Percentiles rank a stretch among this genome's conserved stretches.
Conservation (phyloP, 2,113 vertebrate genomes). For the Bolborhynchus lineola region DNA sequence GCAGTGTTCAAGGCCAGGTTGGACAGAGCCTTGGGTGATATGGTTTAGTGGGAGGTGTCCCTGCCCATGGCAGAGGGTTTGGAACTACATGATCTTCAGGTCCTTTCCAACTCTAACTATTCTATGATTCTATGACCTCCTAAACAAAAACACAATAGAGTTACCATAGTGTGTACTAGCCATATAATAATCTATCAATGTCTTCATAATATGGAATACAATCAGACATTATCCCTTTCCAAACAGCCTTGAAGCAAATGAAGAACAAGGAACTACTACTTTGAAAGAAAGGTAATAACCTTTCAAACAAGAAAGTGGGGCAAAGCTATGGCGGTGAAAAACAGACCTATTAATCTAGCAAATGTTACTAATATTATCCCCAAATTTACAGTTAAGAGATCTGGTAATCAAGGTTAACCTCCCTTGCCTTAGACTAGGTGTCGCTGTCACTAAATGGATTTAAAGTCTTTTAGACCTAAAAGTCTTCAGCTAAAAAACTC, state of each 20-base stretch:
- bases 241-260: background rate
- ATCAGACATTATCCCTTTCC: background rate
- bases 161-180: background rate
- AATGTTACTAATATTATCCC: background rate
- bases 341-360: background rate
- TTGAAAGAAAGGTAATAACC: background rate
- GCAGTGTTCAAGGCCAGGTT: too few relatives aligned
- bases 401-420: background rate
- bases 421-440: background rate
- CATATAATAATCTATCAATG: background rate
- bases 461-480: background rate
- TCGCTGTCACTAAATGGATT: background rate
- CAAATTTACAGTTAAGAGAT: background rate
- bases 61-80: too few relatives aligned
- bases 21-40: too few relatives aligned
- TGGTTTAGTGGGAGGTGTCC: too few relatives aligned
- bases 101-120: too few relatives aligned
- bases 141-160: background rate
- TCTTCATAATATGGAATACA: background rate
- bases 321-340: background rate
- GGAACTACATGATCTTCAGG: too few relatives aligned
- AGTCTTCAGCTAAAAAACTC: accelerated
- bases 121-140: background rate
- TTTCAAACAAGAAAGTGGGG: background rate
- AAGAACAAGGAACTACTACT: background rate